Conservation (phyloP, 1,140 invertebrate species). For the Akabosia matsudoensis region DNA sequence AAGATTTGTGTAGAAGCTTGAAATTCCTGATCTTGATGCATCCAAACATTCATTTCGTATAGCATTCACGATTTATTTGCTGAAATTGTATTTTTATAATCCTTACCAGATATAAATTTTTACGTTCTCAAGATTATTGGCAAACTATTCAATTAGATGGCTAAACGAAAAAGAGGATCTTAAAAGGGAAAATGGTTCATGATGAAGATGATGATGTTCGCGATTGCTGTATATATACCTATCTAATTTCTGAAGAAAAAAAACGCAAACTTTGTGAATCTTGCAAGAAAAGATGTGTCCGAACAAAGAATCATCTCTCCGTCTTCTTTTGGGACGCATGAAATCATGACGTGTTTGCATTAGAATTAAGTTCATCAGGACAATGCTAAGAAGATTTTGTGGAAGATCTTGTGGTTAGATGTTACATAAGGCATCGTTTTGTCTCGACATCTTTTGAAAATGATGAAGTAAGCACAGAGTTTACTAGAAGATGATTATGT, state of each 20-base stretch:
- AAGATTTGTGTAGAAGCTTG: too few species aligned
- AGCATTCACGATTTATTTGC: too few species aligned
- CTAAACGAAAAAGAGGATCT: too few species aligned
- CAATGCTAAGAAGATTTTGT: not conserved
- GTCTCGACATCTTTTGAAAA: not conserved
- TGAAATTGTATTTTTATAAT: too few species aligned
- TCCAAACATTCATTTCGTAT: too few species aligned
- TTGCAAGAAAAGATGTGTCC: not conserved
- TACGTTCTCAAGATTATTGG: too few species aligned
- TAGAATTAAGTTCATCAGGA: not conserved
- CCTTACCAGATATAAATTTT: too few species aligned
- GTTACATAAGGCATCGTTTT: not conserved
- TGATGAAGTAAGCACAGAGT: not conserved
- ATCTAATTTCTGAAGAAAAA: not conserved
- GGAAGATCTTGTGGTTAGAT: not conserved
- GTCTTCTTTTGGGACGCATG: not conserved
- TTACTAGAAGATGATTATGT: not conserved
- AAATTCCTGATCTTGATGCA: too few species aligned
- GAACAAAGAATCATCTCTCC: not conserved
- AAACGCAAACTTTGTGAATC: not conserved
- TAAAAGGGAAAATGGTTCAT: too few species aligned
- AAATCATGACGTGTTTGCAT: not conserved
- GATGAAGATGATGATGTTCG: conserved; percentile 2
- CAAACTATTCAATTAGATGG: too few species aligned
- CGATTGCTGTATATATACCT: not conserved